Percentiles rank a stretch among this genome's conserved stretches.
Conservation (phyloP, 1,140 invertebrate genomes). For the Cydia pomonella region DNA sequence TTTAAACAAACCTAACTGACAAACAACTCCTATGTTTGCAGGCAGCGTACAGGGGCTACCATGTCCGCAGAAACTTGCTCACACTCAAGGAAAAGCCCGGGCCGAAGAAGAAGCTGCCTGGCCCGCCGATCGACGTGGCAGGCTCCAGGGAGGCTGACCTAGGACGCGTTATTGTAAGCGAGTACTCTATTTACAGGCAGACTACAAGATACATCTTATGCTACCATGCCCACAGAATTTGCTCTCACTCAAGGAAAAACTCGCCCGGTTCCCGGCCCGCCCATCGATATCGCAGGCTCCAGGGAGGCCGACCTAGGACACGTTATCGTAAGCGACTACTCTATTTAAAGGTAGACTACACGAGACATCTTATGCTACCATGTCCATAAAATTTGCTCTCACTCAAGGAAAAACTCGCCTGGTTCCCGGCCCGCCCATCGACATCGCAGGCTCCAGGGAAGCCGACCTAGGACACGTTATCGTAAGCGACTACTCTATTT, state of each 20-base stretch:
- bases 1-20: background rate
- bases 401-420: slow-evolving; percentile 54
- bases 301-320: slow-evolving; percentile 66
- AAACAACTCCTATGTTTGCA: slow-evolving; percentile 38
- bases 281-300: slow-evolving; percentile 54
- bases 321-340: slow-evolving; percentile 53
- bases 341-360: slow-evolving; percentile 10
- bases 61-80: slow-evolving; percentile 61
- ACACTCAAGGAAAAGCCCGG: slow-evolving; percentile 55
- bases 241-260: slow-evolving; percentile 58
- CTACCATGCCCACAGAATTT: slow-evolving; percentile 61
- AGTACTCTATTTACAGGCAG: slow-evolving; percentile 16
- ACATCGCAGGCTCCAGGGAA: slow-evolving; percentile 58
- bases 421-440: slow-evolving; percentile 54
- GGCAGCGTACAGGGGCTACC: slow-evolving; percentile 70
- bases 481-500: slow-evolving; percentile 46
- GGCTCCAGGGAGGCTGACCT: slow-evolving; percentile 62
- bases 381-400: slow-evolving; percentile 57
- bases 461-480: slow-evolving; percentile 64
- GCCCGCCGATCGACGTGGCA: slow-evolving; percentile 58
- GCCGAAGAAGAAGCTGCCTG: slow-evolving; percentile 53
- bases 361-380: slow-evolving; percentile 49
- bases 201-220: slow-evolving; percentile 34
- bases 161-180: slow-evolving; percentile 64
- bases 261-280: slow-evolving; percentile 52